phyloP scores from a whole-genome alignment of 2,797 vertebrate species.

The Phalloptychus januarius region DNA sequence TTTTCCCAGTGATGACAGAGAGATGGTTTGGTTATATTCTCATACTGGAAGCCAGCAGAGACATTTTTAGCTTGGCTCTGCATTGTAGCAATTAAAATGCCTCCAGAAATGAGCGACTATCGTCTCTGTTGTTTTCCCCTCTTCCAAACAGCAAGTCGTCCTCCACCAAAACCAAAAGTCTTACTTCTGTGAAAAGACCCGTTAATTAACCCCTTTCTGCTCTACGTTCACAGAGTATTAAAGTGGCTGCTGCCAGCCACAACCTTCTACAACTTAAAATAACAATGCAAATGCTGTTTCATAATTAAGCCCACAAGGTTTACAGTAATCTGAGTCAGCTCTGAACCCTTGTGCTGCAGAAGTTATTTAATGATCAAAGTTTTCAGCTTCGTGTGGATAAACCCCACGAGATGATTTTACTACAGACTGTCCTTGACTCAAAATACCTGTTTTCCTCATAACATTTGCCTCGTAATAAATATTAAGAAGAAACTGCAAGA shows the following conservation, averaged over 20 bases:
- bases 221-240: slow-evolving; percentile 16
- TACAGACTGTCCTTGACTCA: slow-evolving; percentile 12
- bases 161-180: slow-evolving; percentile 32
- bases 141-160: slow-evolving; percentile 43
- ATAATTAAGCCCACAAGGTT: slow-evolving; percentile 34
- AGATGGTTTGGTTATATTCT: slow-evolving; percentile 50
- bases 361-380: slow-evolving; percentile 22
- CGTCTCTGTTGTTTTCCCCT: slow-evolving; percentile 66
- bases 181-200: slow-evolving; percentile 29
- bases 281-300: slow-evolving; percentile 36
- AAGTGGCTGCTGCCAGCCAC: slow-evolving; percentile 18
- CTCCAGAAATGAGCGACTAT: slow-evolving; percentile 67
- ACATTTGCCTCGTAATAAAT: not conserved
- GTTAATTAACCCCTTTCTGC: slow-evolving; percentile 47
- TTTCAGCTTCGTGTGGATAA: slow-evolving; percentile 11
- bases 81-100: slow-evolving; percentile 75
- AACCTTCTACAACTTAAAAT: slow-evolving; percentile 27
- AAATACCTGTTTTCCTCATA: not conserved
- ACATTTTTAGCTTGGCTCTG: slow-evolving; percentile 71
- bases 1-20: slow-evolving; percentile 36
- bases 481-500: not conserved
- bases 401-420: not conserved
- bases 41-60: slow-evolving; percentile 53
- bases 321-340: slow-evolving; percentile 16
- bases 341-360: not conserved